Base-by-base conservation (phyloP, 1,140 invertebrate species). In the Myzus persicae region DNA sequence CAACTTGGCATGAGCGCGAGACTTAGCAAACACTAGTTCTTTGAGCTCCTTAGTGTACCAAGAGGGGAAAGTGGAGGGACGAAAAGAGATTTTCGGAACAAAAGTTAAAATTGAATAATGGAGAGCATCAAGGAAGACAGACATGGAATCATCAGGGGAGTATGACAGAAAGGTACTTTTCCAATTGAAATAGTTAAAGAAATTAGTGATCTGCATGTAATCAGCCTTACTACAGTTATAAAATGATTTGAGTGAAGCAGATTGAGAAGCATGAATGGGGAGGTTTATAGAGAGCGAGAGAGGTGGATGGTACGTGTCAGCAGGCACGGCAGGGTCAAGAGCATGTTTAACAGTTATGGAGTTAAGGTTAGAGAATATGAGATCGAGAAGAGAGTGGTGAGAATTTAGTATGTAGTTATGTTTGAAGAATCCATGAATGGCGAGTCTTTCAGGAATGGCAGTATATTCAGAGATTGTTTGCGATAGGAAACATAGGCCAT, bases 151-250 rank as follows among this genome's bases (percentile, higher is more conserved):
- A n/a, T n/a, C n/a, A n/a, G n/a, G n/a, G n/a, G n/a, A n/a, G n/a
- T n/a, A n/a, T n/a, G n/a, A n/a, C 22, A 42, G 38, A 42, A 84
- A 84, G 20, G 22, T 42, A 42, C 38, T 24, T 84, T 84, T 40
- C 82, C 82, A 84, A 84, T 84, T 84, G 38, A 84, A 84, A 84
- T 7, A 42, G 22, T 84, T 42, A 26, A 84, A 84, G 38, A 84
- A 84, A 38, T 36, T 82, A 82, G 81, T 24, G 81, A 82, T 82
- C 81, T 82, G 81, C 7, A 8, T 40, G n/a, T 42, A 84, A 84
- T 84, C 20, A 8, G 82, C 82, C 9, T 84, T 42, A 11, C 24
- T 84, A 42, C 42, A 84, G 38, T 84, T 42, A 31, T 42, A 84
- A 42, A 84, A 84, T 42, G 40, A 26, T 84, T 84, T 84, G 8